Percentiles rank a stretch among this genome's conserved stretches.
Conservation (phyloP, 2,113 vertebrate genomes). For the Lampris megalopsis region DNA sequence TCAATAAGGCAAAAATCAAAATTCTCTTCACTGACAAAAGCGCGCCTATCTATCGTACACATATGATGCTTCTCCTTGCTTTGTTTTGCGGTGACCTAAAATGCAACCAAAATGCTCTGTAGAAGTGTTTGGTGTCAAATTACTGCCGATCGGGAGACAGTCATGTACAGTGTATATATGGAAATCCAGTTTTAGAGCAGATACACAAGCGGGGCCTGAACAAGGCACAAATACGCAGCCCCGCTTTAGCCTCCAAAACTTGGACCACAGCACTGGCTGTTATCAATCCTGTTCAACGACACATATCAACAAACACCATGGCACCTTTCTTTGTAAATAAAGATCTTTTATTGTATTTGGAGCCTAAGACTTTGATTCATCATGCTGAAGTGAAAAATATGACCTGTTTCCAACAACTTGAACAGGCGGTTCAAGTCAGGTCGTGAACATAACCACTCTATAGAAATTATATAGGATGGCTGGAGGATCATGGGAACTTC, state of each 20-base stretch:
- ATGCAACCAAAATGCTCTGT: slow-evolving; percentile 31
- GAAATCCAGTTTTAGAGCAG: slow-evolving; percentile 62
- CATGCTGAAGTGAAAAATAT: slow-evolving; percentile 18
- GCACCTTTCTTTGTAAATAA: slow-evolving; percentile 17
- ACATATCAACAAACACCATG: slow-evolving; percentile 35
- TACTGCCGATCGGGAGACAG: slow-evolving; percentile 12
- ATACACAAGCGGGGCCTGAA: slow-evolving; percentile 30
- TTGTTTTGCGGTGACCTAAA: slow-evolving; percentile 25
- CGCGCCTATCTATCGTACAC: slow-evolving; percentile 48
- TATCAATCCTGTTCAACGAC: slow-evolving; percentile 11
- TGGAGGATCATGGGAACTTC: slow-evolving; percentile 5
- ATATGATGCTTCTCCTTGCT: background rate
- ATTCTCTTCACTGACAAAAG: slow-evolving; percentile 43
- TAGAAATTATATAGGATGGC: slow-evolving; percentile 10
- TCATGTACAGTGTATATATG: slow-evolving; percentile 47
- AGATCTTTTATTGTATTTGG: slow-evolving; percentile 18
- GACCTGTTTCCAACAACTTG: slow-evolving; percentile 49
- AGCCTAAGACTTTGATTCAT: slow-evolving; percentile 48
- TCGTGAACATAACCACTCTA: background rate
- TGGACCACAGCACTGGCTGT: slow-evolving; percentile 25
- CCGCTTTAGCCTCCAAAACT: slow-evolving; percentile 36
- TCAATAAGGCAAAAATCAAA: slow-evolving; percentile 17
- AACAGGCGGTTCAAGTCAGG: slow-evolving; percentile 36
- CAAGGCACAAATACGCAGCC: slow-evolving; percentile 7
- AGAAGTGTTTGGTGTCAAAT: slow-evolving; percentile 6